Evolutionary conservation across 2,888 invertebrate genomes (phyloP).

Genomic region (Amphimallon solstitiale): DNA sequence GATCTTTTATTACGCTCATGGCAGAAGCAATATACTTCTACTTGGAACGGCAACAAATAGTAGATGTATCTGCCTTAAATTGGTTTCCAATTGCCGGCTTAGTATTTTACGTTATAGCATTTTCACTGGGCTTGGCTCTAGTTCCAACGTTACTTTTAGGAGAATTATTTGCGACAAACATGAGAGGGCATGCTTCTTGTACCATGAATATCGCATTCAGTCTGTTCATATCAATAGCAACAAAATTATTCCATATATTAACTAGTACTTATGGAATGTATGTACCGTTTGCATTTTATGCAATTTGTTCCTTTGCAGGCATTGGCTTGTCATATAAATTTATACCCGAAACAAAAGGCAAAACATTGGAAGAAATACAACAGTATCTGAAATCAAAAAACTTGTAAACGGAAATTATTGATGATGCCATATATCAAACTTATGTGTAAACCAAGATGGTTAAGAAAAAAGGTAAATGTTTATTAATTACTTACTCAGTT

Average conservation of each 20-base stretch:
- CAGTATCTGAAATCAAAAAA: slow-evolving; percentile 49
- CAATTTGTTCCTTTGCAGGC: slow-evolving; percentile 47
- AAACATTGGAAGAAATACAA: slow-evolving; percentile 60
- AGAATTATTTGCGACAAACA: slow-evolving; percentile 50
- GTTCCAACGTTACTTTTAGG: slow-evolving; percentile 49
- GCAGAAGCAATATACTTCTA: slow-evolving; percentile 52
- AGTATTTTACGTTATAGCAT: slow-evolving; percentile 46
- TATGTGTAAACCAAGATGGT: too few relatives aligned
- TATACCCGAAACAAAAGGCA: slow-evolving; percentile 59
- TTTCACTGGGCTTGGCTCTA: slow-evolving; percentile 48
- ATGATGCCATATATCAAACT: too few relatives aligned
- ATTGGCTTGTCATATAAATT: slow-evolving; percentile 50
- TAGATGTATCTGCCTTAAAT: slow-evolving; percentile 43
- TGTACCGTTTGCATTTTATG: slow-evolving; percentile 53
- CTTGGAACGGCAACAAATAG: slow-evolving; percentile 41
- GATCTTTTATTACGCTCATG: slow-evolving; percentile 47
- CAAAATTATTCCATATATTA: slow-evolving; percentile 53
- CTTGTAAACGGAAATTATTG: too few relatives aligned
- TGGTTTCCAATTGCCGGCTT: slow-evolving; percentile 48
- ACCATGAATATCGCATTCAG: slow-evolving; percentile 49
- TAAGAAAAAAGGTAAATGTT: too few relatives aligned
- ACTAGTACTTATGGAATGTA: slow-evolving; percentile 51
- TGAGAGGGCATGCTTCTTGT: slow-evolving; percentile 51
- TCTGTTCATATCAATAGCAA: slow-evolving; percentile 46
- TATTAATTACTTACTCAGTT: too few relatives aligned